A percentile compares a stretch with the other conserved stretches of the same genome.
Conservation (phyloP, 2,797 vertebrate genomes). For the Mareca penelope region DNA sequence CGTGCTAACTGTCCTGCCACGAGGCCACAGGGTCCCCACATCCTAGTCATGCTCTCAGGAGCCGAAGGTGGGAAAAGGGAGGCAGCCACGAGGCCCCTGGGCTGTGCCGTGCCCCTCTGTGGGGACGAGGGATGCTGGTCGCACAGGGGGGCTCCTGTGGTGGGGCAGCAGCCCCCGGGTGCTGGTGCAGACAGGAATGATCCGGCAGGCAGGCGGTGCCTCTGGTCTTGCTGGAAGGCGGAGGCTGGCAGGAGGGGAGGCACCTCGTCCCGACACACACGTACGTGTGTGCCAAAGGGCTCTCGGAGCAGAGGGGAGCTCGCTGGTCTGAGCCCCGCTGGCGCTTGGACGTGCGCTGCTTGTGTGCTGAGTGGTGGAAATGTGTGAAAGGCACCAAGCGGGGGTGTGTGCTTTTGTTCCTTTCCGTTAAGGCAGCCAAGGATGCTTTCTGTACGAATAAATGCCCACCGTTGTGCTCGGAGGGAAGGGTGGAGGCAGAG, state of each 20-base stretch:
- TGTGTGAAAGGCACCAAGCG: slow-evolving; percentile 28
- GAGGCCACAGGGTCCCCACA: not conserved
- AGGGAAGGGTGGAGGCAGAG: not conserved
- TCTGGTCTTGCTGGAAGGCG: not conserved
- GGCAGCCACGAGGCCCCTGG: fast-evolving
- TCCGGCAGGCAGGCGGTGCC: not conserved
- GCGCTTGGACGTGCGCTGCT: not conserved
- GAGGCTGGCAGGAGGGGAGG: slow-evolving; percentile 17
- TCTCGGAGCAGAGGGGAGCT: not conserved
- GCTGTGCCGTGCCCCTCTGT: fast-evolving
- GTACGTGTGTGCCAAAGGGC: not conserved
- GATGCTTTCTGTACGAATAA: slow-evolving; percentile 38
- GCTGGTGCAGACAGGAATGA: not conserved
- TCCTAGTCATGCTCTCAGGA: not conserved
- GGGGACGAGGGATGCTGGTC: fast-evolving
- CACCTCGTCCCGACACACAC: not conserved
- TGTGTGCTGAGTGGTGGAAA: slow-evolving; percentile 29
- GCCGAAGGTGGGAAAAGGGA: not conserved
- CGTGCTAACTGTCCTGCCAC: not conserved
- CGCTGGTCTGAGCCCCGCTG: not conserved
- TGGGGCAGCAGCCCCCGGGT: not conserved
- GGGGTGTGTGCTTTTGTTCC: slow-evolving; percentile 23
- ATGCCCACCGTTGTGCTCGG: not conserved
- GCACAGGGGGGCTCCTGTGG: not conserved
- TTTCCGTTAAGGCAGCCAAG: not conserved